phyloP scores from a whole-genome alignment of 2,797 vertebrate genomes.

The Melanotaenia nigrans region DNA sequence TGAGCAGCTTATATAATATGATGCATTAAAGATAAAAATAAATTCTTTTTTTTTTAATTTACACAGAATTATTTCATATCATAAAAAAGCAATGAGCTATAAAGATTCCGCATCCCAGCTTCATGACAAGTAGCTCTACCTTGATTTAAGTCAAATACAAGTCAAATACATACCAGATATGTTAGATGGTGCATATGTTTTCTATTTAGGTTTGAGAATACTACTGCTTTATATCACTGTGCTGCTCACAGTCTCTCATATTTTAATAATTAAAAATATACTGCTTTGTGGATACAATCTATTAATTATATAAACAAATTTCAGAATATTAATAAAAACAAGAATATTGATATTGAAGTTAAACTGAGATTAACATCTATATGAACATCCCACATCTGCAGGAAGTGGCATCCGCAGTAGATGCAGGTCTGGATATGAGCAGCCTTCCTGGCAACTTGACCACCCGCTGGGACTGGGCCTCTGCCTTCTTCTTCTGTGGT shows the following conservation, averaged over 20 bases:
- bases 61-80: neutral
- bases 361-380: neutral
- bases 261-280: neutral
- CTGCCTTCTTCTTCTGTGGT: slow-evolving; percentile 93
- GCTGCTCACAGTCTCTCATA: neutral
- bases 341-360: neutral
- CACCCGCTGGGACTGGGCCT: slow-evolving; percentile 88
- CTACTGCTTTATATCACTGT: neutral
- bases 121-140: neutral
- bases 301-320: neutral
- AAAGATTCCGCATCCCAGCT: neutral
- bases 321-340: neutral
- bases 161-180: neutral
- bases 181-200: neutral
- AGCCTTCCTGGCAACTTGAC: slow-evolving; percentile 77
- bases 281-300: neutral
- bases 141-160: neutral
- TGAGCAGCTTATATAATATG: neutral
- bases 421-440: slow-evolving; percentile 84
- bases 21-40: no score
- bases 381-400: slow-evolving; percentile 53
- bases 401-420: slow-evolving; percentile 84
- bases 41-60: no score
- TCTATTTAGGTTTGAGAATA: neutral
- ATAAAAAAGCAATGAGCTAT: neutral